phyloP scores from a whole-genome alignment of 2,888 invertebrate genomes.

The Mesorhabditis sp. region DNA sequence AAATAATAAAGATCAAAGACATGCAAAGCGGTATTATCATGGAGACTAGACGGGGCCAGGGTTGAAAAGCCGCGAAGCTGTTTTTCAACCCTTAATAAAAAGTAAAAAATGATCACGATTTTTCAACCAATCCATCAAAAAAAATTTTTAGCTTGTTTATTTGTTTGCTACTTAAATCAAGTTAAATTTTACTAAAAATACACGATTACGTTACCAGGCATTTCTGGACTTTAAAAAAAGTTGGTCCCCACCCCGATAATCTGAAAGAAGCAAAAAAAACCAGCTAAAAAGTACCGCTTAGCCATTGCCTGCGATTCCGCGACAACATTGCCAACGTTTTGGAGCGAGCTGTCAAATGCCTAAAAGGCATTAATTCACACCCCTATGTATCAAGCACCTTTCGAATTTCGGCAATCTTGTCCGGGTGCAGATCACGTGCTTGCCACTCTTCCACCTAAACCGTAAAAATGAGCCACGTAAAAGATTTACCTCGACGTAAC shows the following conservation, averaged over 20 bases:
- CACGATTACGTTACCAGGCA: no score
- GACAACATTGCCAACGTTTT: not conserved
- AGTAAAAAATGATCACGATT: no score
- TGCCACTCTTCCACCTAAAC: constrained; percentile 1
- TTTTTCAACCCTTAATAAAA: no score
- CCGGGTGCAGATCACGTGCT: not conserved
- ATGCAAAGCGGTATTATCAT: not conserved
- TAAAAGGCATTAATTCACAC: constrained; percentile 1
- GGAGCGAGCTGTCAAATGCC: not conserved
- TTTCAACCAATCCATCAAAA: no score
- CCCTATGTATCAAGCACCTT: not conserved
- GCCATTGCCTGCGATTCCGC: not conserved
- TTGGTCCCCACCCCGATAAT: no score
- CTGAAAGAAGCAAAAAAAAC: not conserved
- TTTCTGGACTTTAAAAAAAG: no score
- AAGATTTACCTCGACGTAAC: not conserved
- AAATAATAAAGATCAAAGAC: not conserved
- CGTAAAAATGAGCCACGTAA: not conserved
- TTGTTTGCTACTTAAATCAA: no score
- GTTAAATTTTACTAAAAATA: no score
- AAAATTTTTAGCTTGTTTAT: no score
- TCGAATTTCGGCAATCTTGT: not conserved
- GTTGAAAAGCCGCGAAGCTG: no score
- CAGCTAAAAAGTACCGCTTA: not conserved
- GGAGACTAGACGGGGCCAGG: no score